Evolutionary conservation across 2,113 vertebrate genomes (phyloP).

Genomic region (Istiophorus platypterus): DNA sequence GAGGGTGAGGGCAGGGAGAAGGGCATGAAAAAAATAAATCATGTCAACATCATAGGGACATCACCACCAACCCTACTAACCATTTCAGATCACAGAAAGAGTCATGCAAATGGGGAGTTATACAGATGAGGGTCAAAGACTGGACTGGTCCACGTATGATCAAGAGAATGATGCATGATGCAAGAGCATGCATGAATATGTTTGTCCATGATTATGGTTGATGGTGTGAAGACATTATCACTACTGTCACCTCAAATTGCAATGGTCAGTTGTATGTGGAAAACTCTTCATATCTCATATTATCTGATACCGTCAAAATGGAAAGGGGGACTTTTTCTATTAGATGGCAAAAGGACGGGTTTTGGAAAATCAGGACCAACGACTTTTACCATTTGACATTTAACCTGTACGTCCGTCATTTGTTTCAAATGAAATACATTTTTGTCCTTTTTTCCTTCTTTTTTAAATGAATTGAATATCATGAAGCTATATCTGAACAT

Average conservation of each 20-base stretch:
- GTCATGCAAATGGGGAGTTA: constrained; percentile 53
- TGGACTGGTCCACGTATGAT: constrained; percentile 19
- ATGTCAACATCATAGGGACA: constrained; percentile 65
- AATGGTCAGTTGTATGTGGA: too few relatives aligned
- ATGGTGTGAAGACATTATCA: constrained; percentile 12
- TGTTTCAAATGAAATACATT: too few relatives aligned
- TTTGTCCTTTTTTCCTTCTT: too few relatives aligned
- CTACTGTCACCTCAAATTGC: neutral
- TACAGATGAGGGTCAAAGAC: constrained; percentile 18
- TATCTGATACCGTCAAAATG: too few relatives aligned
- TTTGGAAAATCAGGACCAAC: too few relatives aligned
- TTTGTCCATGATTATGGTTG: constrained; percentile 35
- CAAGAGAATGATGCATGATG: constrained; percentile 30
- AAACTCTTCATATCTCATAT: too few relatives aligned
- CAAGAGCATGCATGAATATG: constrained; percentile 56
- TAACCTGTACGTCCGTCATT: too few relatives aligned
- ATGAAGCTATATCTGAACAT: too few relatives aligned
- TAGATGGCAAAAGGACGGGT: too few relatives aligned
- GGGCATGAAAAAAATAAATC: constrained; percentile 59
- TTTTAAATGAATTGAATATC: too few relatives aligned
- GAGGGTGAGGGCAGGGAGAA: constrained; percentile 75
- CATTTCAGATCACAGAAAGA: constrained; percentile 28
- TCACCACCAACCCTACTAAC: constrained; percentile 21
- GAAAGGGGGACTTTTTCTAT: too few relatives aligned
- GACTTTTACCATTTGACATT: too few relatives aligned